Evolutionary conservation across 1,140 invertebrate species (phyloP).

Genomic region (Sitophilus oryzae): DNA sequence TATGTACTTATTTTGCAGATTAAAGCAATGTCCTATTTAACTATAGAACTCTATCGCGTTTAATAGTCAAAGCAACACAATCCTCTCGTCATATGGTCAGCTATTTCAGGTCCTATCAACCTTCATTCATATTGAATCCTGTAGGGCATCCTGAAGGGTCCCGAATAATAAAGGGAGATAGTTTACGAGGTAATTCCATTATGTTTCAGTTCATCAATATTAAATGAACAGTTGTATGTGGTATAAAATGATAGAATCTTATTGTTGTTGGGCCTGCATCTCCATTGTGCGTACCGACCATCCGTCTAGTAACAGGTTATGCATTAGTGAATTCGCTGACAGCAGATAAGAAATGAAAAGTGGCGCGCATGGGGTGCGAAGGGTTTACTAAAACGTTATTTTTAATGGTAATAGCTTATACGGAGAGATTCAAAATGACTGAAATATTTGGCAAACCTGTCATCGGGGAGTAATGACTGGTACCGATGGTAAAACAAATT

Average conservation of each 20-base stretch:
- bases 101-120: neutral
- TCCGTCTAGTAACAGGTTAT: neutral
- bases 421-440: too few relatives aligned
- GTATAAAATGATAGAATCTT: slow-evolving; percentile 3
- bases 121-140: neutral
- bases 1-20: too few relatives aligned
- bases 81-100: neutral
- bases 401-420: too few relatives aligned
- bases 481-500: too few relatives aligned
- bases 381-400: too few relatives aligned
- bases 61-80: neutral
- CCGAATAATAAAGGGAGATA: neutral
- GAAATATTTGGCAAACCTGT: too few relatives aligned
- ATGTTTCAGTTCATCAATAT: slow-evolving; percentile 6
- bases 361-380: too few relatives aligned
- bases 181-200: slow-evolving; percentile 2
- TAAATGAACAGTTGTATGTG: slow-evolving; percentile 4
- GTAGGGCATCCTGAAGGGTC: slow-evolving; percentile 3
- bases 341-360: neutral
- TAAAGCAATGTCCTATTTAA: too few relatives aligned
- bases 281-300: neutral
- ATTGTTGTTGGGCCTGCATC: neutral
- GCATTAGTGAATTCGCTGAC: neutral
- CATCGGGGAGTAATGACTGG: too few relatives aligned
- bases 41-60: neutral